A percentile compares a stretch with the other conserved stretches of the same genome.
phyloP scores from a whole-genome alignment of 2,888 invertebrate species.

The Bembecia ichneumoniformis region DNA sequence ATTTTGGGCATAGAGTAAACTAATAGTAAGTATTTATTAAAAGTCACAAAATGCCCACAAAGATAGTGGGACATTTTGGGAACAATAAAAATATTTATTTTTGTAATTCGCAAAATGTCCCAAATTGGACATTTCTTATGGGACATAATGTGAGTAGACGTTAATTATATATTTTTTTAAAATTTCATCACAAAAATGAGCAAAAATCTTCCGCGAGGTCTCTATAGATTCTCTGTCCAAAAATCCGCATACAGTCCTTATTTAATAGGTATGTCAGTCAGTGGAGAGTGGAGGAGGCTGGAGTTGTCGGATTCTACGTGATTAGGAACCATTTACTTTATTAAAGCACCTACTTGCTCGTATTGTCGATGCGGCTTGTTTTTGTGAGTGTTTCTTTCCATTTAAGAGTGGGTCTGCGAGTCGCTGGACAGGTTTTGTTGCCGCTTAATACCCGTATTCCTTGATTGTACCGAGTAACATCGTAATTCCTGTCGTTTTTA shows the following conservation, averaged over 20 bases:
- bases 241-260: conserved; percentile 12
- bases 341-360: conserved; percentile 41
- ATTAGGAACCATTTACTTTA: conserved; percentile 55
- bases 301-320: conserved; percentile 17
- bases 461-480: conserved; percentile 19
- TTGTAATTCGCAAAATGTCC: too few species aligned
- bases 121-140: too few species aligned
- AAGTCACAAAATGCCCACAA: too few species aligned
- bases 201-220: neutral
- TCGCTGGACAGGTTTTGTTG: conserved; percentile 25
- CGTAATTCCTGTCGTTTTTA: conserved; percentile 34
- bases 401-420: conserved; percentile 27
- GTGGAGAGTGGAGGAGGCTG: conserved; percentile 12
- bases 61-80: too few species aligned
- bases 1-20: too few species aligned
- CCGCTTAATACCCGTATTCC: conserved; percentile 8
- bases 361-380: conserved; percentile 32
- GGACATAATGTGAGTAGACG: too few species aligned
- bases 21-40: too few species aligned
- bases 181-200: too few species aligned
- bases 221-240: neutral
- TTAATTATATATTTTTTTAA: too few species aligned
- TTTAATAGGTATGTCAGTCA: conserved; percentile 15
- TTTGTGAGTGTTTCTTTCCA: conserved; percentile 28
- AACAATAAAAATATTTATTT: too few species aligned